A percentile compares a stretch with the other conserved stretches of the same genome.
phyloP scores from a whole-genome alignment of 2,888 invertebrate genomes.

The Yponomeuta malinellus region DNA sequence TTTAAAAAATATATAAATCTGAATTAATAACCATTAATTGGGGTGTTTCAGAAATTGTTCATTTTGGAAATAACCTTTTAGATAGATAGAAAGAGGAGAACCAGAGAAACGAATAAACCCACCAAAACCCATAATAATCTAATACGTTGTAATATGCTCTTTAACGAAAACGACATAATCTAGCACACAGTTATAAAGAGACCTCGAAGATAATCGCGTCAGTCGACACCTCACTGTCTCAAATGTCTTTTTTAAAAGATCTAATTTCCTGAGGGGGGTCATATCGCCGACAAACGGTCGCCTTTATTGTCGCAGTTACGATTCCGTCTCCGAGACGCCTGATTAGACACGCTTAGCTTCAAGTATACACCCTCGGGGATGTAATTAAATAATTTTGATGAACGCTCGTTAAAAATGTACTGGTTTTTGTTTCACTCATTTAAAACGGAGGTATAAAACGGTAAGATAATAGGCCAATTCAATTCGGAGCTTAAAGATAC shows the following conservation, averaged over 20 bases:
- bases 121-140: too few species aligned
- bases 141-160: too few species aligned
- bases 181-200: not conserved
- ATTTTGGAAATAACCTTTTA: too few species aligned
- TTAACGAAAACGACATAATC: too few species aligned
- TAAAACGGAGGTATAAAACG: constrained; percentile 9
- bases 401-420: constrained; percentile 58
- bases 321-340: constrained; percentile 39
- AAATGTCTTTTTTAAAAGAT: constrained; percentile 25
- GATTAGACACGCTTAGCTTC: constrained; percentile 49
- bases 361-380: constrained; percentile 42
- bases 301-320: constrained; percentile 42
- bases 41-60: too few species aligned
- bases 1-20: too few species aligned
- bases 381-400: constrained; percentile 65
- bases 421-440: constrained; percentile 39
- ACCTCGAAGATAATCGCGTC: constrained; percentile 34
- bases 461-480: constrained; percentile 11
- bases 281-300: constrained; percentile 1
- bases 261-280: constrained; percentile 43
- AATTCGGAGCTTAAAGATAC: not conserved
- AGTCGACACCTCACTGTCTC: constrained; percentile 33
- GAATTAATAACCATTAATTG: too few species aligned
- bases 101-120: too few species aligned
- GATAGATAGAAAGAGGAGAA: too few species aligned